Evolutionary conservation across 1,140 invertebrate species (phyloP).

Genomic region (Sminthurides bifidus): DNA sequence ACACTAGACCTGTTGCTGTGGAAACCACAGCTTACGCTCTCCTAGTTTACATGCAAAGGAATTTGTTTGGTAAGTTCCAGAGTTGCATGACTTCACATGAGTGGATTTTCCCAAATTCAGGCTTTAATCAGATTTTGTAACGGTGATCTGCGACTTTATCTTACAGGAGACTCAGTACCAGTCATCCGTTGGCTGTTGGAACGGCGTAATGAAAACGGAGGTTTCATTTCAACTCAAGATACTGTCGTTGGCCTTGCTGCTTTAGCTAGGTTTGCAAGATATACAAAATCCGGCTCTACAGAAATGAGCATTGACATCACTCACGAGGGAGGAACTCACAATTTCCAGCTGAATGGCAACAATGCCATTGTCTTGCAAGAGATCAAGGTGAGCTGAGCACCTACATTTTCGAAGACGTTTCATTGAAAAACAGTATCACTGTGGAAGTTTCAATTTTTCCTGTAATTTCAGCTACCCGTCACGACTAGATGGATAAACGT

Average conservation of each 20-base stretch:
- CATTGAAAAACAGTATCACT: background rate
- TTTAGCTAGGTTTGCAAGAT: conserved; percentile 55
- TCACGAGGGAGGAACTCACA: conserved; percentile 44
- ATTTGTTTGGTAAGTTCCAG: conserved; percentile 40
- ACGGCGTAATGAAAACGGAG: conserved; percentile 66
- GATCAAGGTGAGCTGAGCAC: conserved; percentile 40
- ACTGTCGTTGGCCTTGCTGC: conserved; percentile 43
- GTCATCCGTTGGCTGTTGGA: conserved; percentile 72
- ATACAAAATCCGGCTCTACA: conserved; percentile 43
- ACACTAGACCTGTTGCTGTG: conserved; percentile 64
- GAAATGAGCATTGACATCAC: conserved; percentile 44
- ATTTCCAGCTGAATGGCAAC: conserved; percentile 47
- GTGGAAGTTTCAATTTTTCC: conserved; percentile 6
- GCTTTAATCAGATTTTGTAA: background rate
- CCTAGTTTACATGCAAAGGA: conserved; percentile 51
- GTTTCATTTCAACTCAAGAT: conserved; percentile 65
- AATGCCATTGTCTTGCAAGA: conserved; percentile 67
- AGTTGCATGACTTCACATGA: background rate
- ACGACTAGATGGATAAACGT: conserved; percentile 47
- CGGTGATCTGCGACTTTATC: background rate
- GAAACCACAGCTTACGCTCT: conserved; percentile 77
- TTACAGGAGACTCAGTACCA: conserved; percentile 52
- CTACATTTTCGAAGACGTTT: conserved; percentile 24
- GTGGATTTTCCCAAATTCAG: background rate
- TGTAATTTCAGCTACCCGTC: conserved; percentile 41